Evolutionary conservation across 2,888 invertebrate genomes (phyloP), one percentile per base, ranked within the genome.

Genomic region (Hypselothyrea guttata): DNA sequence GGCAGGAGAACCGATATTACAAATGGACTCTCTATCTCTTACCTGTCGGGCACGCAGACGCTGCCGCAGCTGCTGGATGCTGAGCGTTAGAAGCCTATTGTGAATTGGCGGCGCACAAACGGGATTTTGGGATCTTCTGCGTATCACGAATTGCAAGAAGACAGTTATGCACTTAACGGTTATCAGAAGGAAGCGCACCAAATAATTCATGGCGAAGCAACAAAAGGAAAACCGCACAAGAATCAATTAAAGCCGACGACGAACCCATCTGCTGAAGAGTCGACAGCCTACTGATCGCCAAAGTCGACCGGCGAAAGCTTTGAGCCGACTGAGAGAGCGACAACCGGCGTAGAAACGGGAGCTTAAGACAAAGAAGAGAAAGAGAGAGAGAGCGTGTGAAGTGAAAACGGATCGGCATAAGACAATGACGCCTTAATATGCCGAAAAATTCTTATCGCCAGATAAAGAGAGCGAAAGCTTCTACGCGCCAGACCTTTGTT

Each of bases 1-100:
- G n/a, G n/a, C n/a, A n/a, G n/a, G n/a, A n/a, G n/a, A n/a, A n/a
- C n/a, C n/a, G n/a, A n/a, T n/a, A n/a, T n/a, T n/a, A n/a, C n/a
- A n/a, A n/a, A n/a, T n/a, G n/a, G n/a, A 18, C 22, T 22, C 22
- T 22, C 22, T 22, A 38, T 40, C 48, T 7, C n/a, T 11, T n/a
- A 89, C 89, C 76, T 87, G 59, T 1, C 73, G 75, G 1, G 53
- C 3, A n/a, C 67, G 59, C 5, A 89, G 63, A 15, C 64, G 60
- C 4, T 35, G 13, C 16, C 86, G 70, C 52, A 87, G 56, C 18
- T 87, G 69, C n/a, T 69, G 61, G 1, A 79, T 8, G 9, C 75
- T 78, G 2, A 79, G 46, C 9, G 57, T 66, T 4, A 87, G 52
- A 45, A 87, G 42, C 2, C 63, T 55, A 53, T 78, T 71, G 2